Percentiles rank a stretch among this genome's conserved stretches.
Conservation (phyloP, 2,888 invertebrate genomes). For the Drosophila crucigera region DNA sequence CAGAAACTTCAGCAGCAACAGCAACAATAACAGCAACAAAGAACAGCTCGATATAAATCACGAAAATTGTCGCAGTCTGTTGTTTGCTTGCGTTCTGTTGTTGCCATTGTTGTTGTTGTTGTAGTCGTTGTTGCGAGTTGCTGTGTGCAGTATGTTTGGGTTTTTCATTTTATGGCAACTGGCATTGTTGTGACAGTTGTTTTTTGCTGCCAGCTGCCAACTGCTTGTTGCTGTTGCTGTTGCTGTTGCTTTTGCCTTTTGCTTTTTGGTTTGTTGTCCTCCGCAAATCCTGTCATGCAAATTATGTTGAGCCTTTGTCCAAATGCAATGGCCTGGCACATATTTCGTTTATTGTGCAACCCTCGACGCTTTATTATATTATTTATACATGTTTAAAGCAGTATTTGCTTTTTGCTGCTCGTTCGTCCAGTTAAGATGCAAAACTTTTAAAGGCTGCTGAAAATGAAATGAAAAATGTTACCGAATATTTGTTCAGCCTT, state of each 20-base stretch:
- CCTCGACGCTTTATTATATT: conserved; percentile 52
- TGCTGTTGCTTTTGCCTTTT: conserved; percentile 1
- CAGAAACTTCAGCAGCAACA: conserved; percentile 24
- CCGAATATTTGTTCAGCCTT: conserved; percentile 19
- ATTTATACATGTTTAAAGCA: conserved; percentile 40
- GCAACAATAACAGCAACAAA: conserved; percentile 13
- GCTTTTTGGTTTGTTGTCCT: conserved; percentile 28
- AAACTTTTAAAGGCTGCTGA: conserved; percentile 11
- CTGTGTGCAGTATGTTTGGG: conserved; percentile 32
- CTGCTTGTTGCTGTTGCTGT: conserved; percentile 13
- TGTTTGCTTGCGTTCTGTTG: conserved; percentile 13
- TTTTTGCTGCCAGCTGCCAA: conserved; percentile 26
- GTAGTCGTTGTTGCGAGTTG: conserved; percentile 12
- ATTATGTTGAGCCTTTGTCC: conserved; percentile 63
- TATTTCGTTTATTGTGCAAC: conserved; percentile 49
- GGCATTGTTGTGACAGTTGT: conserved; percentile 68
- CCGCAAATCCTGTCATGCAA: conserved; percentile 60
- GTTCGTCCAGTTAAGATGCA: conserved; percentile 9
- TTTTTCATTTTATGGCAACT: conserved; percentile 43
- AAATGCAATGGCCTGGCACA: conserved; percentile 59
- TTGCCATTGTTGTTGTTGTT: conserved; percentile 8
- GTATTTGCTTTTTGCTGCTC: conserved; percentile 6
- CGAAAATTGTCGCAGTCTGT: conserved; percentile 54
- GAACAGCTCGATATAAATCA: conserved; percentile 60
- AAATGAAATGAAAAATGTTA: conserved; percentile 9